Conservation (phyloP, 2,888 invertebrate species). For the Oxycera nigricornis region DNA sequence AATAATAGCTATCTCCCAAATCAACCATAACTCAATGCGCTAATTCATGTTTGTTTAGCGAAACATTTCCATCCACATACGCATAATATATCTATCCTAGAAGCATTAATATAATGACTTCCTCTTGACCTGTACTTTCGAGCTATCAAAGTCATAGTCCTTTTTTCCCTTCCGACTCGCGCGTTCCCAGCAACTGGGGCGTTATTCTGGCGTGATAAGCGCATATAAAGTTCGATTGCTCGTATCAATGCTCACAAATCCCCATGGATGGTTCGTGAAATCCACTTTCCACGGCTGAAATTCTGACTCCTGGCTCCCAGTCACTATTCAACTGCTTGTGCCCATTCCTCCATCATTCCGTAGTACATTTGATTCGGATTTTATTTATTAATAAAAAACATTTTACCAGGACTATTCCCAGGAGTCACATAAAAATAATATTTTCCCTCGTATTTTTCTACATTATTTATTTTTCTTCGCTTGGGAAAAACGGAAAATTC, state of each 20-base stretch:
- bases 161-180: not conserved
- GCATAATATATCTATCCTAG: too few species aligned
- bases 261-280: slow-evolving; percentile 28
- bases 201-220: slow-evolving; percentile 44
- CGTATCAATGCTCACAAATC: slow-evolving; percentile 35
- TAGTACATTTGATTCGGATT: slow-evolving; percentile 35
- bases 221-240: slow-evolving; percentile 41
- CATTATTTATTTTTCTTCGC: not conserved
- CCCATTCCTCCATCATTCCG: not conserved
- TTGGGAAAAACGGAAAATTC: not conserved
- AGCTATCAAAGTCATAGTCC: not conserved
- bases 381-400: slow-evolving; percentile 48
- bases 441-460: slow-evolving; percentile 39
- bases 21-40: too few species aligned
- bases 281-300: slow-evolving; percentile 16
- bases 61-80: too few species aligned
- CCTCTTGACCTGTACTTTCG: not conserved
- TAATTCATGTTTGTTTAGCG: too few species aligned
- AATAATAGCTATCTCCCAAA: too few species aligned
- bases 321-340: not conserved
- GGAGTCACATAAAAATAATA: slow-evolving; percentile 46
- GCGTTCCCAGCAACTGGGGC: not conserved
- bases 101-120: not conserved
- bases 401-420: slow-evolving; percentile 46
- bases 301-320: too few species aligned